Conservation (phyloP, 2,797 vertebrate species). For the Vipera ursinii region DNA sequence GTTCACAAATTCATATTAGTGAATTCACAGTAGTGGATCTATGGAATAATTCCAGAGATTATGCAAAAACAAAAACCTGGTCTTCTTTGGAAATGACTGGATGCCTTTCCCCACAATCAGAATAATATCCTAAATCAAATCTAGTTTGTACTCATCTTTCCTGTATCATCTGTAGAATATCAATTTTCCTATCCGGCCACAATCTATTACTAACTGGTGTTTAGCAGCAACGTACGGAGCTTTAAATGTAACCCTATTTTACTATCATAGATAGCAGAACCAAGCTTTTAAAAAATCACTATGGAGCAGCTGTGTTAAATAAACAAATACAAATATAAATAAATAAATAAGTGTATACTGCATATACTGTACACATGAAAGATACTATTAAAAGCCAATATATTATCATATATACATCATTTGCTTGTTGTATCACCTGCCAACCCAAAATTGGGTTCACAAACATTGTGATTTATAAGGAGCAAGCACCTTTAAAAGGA, state of each 20-base stretch:
- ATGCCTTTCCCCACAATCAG: not conserved
- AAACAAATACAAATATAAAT: not conserved
- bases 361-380: conserved; percentile 17
- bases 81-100: conserved; percentile 28
- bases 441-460: conserved; percentile 6
- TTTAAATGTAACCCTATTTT: conserved; percentile 15
- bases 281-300: conserved; percentile 7
- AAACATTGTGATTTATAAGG: conserved; percentile 8
- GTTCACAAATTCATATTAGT: conserved; percentile 51
- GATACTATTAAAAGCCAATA: conserved; percentile 12
- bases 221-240: conserved; percentile 41
- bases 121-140: conserved; percentile 17
- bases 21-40: conserved; percentile 48
- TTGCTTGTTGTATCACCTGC: not conserved
- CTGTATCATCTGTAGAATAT: conserved; percentile 23
- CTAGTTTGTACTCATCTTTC: conserved; percentile 17
- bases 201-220: conserved; percentile 27
- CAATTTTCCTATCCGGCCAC: conserved; percentile 11
- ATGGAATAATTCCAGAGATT: conserved; percentile 24
- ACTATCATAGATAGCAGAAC: conserved; percentile 8
- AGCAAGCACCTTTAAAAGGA: not conserved
- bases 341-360: not conserved
- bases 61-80: conserved; percentile 31
- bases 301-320: conserved; percentile 3
- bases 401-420: conserved; percentile 23